Evolutionary conservation across 2,113 vertebrate genomes (phyloP), one percentile per base, ranked within the genome.

Genomic region (Cebidichthys violaceus): DNA sequence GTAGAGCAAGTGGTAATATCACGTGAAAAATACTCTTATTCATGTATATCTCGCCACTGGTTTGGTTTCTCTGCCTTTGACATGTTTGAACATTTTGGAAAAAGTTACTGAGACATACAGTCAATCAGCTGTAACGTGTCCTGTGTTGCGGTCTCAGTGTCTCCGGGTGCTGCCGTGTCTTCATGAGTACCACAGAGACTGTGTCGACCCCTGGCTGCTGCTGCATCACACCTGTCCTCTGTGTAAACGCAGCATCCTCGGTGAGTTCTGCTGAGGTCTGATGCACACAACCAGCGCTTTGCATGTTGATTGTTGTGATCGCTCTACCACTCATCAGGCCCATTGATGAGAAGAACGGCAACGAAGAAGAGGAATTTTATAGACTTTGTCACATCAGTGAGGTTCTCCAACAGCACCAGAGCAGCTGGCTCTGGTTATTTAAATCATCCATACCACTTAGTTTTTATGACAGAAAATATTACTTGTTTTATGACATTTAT

Each of bases 221-320:
- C 94, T 97, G 88, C 97, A 97, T 86, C 97, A 98, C 92, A 99
- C 97, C 75, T 99, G 98, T 79, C 98, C 98, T 0, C 94, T 99
- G 62, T 99, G 98, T 94, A 99, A 99, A 88, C 97, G 94, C 91
- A 97, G 97, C 77, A 94, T 98, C 75, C 92, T 99, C 52, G 91
- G 97, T 97, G 88, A 96, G 96, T 82, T 20, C 59, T 74, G 17
- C 2, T 20, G 41, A 50, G 22, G 60, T 41, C 43, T 6, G 4
- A 14, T 27, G n/a, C 33, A 6, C 35, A 11, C n/a, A 54, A n/a
- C 24, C 50, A n/a, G 0, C 3, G 3, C 9, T 22, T 54, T 54
- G 50, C 20, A n/a, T 9, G n/a, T 54, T 1, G 22, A n/a, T 22
- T 10, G n/a, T 24, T 13, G 54, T 27, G 54, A 52, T 8, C 4